Conservation (phyloP, 2,113 vertebrate species). For the Microtus ochrogaster region DNA sequence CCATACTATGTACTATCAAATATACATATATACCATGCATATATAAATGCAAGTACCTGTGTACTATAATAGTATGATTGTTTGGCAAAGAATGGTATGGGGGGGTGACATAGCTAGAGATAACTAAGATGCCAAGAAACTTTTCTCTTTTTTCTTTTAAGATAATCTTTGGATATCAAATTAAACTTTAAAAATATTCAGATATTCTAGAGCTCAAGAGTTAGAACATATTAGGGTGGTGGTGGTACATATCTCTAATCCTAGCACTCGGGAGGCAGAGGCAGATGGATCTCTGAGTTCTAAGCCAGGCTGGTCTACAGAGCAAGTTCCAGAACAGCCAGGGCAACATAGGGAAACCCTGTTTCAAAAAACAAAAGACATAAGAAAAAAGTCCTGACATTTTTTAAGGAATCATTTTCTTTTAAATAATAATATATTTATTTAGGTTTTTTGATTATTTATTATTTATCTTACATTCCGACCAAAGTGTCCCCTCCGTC, state of each 20-base stretch:
- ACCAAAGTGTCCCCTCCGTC: background rate
- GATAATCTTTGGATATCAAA: background rate
- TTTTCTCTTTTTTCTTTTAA: background rate
- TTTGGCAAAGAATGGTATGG: background rate
- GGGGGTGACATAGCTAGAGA: background rate
- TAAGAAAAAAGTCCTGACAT: background rate
- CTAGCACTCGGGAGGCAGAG: background rate
- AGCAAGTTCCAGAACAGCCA: background rate
- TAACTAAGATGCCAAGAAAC: background rate
- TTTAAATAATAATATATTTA: background rate
- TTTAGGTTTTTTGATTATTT: background rate
- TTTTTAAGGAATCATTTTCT: background rate
- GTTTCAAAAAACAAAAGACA: background rate
- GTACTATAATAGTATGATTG: background rate
- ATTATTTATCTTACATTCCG: background rate
- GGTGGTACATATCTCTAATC: background rate
- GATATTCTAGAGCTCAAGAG: background rate
- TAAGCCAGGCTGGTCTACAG: background rate
- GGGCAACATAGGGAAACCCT: background rate
- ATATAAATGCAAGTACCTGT: background rate
- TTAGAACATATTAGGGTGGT: background rate
- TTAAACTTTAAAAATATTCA: background rate
- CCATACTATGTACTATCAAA: background rate
- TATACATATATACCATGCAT: background rate
- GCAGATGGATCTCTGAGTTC: background rate